Evolutionary conservation across 2,888 invertebrate genomes (phyloP).

Genomic region (Blastobasis adustella): DNA sequence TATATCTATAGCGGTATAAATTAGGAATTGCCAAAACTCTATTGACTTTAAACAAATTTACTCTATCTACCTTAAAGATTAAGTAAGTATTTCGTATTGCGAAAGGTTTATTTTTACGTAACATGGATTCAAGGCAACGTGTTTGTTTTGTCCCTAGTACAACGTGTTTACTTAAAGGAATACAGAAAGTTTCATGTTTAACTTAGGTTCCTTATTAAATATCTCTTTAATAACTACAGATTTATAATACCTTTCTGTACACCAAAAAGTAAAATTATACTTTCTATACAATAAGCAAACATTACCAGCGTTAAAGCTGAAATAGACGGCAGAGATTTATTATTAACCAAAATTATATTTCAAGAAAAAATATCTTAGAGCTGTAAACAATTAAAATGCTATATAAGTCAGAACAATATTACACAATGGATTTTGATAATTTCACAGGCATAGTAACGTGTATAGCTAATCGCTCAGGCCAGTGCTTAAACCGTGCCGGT

Average conservation of each 20-base stretch:
- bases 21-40: conserved; percentile 39
- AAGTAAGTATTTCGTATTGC: conserved; percentile 43
- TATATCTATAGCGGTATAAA: conserved; percentile 40
- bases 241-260: too few species aligned
- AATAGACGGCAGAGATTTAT: conserved; percentile 2
- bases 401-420: too few species aligned
- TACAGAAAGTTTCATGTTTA: conserved; percentile 23
- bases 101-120: conserved; percentile 41
- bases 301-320: conserved; percentile 8
- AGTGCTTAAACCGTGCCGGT: too few species aligned
- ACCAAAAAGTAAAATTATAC: too few species aligned
- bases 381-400: too few species aligned
- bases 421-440: too few species aligned
- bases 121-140: conserved; percentile 62
- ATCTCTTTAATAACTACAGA: too few species aligned
- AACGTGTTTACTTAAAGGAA: conserved; percentile 30
- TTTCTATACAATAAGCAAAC: conserved; percentile 23
- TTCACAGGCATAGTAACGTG: too few species aligned
- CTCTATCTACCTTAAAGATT: conserved; percentile 36
- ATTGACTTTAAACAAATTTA: conserved; percentile 44
- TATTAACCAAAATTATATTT: too few species aligned
- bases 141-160: conserved; percentile 50
- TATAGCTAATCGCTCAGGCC: too few species aligned
- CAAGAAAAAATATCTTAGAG: too few species aligned
- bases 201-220: too few species aligned